Evolutionary conservation across 1,140 invertebrate genomes (phyloP), one percentile per base, ranked within the genome.

Genomic region (Ectropis grisescens): DNA sequence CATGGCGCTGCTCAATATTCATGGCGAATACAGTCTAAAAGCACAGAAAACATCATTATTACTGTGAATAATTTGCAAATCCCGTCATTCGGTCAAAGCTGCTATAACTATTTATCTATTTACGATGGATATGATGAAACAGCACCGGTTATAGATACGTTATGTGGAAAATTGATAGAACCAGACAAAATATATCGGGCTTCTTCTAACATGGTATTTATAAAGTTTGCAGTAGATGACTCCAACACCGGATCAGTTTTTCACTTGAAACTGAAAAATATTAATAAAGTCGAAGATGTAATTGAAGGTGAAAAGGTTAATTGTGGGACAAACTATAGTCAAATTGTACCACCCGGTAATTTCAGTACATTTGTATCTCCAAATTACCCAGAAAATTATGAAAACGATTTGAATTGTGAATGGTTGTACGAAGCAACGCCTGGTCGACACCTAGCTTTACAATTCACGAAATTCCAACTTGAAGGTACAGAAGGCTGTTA

Each of bases 331-430:
- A 81, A 79, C 37, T 2, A 30, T 13, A 76, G 62, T 8, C n/a
- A 56, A 41, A 16, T 50, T 71, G 16, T 75, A 14, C 14, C 26
- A 15, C 37, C 48, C 4, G 47, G 43, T 2, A 19, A n/a, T 19
- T 13, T 4, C 8, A 28, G 31, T 11, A 41, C 8, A 23, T 39
- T 96, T 8, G 75, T 47, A 0, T n/a, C 92, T 22, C 94, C 94
- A 0, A 91, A 93, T 33, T 97, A 87, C 82, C 94, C 95, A 0
- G n/a, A 69, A 4, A 85, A 86, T 11, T 96, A 97, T 66, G 82
- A 52, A 0, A 34, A 64, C 7, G 87, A 90, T 54, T 48, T 91
- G 11, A 74, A 88, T 10, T 97, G 95, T 58, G 76, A 84, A 32
- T 98, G 95, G 95, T 78, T 85, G 0, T 83, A 95, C 36, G 76